Conservation (phyloP, 2,797 vertebrate genomes). For the Tragelaphus oryx region DNA sequence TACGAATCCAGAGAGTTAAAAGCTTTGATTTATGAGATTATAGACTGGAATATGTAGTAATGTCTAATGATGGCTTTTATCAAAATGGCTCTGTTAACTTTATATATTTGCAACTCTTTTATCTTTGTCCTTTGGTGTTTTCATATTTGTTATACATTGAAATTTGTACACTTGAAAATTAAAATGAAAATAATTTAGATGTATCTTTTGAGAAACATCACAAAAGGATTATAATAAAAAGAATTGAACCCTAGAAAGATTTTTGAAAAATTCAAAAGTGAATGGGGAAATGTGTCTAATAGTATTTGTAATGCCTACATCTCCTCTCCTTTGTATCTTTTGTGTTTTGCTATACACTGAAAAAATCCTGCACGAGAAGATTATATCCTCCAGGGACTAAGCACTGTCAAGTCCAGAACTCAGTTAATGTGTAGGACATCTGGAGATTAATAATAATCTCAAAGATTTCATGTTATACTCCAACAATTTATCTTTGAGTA, state of each 20-base stretch:
- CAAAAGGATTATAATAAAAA: background rate
- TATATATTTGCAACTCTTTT: background rate
- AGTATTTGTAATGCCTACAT: background rate
- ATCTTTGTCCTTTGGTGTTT: background rate
- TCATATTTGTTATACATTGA: background rate
- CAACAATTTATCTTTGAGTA: background rate
- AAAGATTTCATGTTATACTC: background rate
- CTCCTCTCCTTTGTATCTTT: background rate
- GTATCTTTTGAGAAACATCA: background rate
- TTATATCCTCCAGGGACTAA: background rate
- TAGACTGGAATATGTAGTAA: constrained; percentile 92
- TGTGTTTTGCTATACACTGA: background rate
- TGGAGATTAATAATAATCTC: background rate
- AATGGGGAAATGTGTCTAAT: background rate
- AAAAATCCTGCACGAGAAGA: background rate
- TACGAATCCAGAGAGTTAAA: constrained; percentile 93
- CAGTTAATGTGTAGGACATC: background rate
- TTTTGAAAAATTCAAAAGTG: background rate
- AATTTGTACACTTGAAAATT: background rate
- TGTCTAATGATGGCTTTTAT: constrained; percentile 90
- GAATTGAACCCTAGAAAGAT: background rate
- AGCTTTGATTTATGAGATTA: constrained; percentile 92
- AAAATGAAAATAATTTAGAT: background rate
- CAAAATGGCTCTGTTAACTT: constrained; percentile 71
- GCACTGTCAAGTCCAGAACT: background rate